phyloP scores from a whole-genome alignment of 2,113 vertebrate genomes.

The Calyptommatus sinebrachiatus region DNA sequence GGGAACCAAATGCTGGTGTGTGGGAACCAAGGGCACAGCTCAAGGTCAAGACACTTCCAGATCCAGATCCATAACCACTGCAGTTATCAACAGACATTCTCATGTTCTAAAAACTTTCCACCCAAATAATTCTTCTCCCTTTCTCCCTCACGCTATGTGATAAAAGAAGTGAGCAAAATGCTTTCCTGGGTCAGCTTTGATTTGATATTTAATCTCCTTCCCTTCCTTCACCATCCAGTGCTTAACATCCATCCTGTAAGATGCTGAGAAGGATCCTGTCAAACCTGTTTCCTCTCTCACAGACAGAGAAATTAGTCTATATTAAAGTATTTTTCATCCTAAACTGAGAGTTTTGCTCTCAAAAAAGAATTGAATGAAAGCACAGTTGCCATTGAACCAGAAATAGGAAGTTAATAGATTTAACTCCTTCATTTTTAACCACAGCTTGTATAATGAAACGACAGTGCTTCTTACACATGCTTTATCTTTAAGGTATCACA shows the following conservation, averaged over 20 bases:
- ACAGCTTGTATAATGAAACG: not conserved
- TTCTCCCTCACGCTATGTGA: not conserved
- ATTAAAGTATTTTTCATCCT: not conserved
- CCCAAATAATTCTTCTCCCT: not conserved
- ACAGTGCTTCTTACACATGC: not conserved
- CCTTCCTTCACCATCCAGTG: not conserved
- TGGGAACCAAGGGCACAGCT: too few relatives aligned
- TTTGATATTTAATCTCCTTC: not conserved
- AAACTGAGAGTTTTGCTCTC: not conserved
- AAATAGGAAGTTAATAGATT: not conserved
- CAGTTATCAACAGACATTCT: not conserved
- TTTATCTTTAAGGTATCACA: too few relatives aligned
- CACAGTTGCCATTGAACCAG: not conserved
- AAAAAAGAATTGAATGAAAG: not conserved
- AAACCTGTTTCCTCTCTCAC: too few relatives aligned
- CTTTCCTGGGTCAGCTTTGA: not conserved
- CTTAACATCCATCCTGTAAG: not conserved
- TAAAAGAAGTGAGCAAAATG: not conserved
- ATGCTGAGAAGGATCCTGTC: not conserved
- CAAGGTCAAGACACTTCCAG: too few relatives aligned
- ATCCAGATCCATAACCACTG: too few relatives aligned
- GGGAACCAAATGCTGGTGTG: too few relatives aligned
- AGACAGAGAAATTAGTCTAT: not conserved
- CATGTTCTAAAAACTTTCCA: not conserved
- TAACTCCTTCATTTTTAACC: not conserved